Evolutionary conservation across 64 coral and sea anemone species (phyloP).

Genomic region (Acropora tenuis): DNA sequence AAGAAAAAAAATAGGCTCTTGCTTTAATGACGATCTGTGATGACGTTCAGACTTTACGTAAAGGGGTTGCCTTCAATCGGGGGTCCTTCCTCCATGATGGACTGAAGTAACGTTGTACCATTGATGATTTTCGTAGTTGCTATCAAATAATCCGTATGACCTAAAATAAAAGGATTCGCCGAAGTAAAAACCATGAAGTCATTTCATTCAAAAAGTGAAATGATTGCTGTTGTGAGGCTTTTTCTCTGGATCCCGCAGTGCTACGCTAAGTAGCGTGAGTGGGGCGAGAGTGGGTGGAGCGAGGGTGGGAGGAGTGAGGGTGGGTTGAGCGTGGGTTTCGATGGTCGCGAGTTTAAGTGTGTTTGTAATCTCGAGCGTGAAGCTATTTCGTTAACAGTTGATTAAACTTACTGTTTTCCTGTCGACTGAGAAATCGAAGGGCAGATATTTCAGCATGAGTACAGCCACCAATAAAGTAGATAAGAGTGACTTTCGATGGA

Average conservation of each 20-base stretch:
- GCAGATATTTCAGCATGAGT: slow-evolving; percentile 94
- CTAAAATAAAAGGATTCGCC: slow-evolving; percentile 29
- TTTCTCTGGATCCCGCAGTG: no score
- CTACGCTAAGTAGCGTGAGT: no score
- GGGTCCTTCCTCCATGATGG: slow-evolving; percentile 72
- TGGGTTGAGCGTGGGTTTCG: no score
- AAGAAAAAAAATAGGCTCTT: no score
- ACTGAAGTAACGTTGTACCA: slow-evolving; percentile 78
- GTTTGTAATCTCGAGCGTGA: no score
- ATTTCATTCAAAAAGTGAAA: no score
- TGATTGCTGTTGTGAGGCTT: no score
- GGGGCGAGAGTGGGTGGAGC: no score
- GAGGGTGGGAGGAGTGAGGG: no score
- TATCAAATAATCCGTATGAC: slow-evolving; percentile 88
- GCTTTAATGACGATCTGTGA: no score
- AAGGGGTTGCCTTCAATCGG: slow-evolving; percentile 55
- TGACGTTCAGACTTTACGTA: not conserved
- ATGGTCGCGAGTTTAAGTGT: no score
- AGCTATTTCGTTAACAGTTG: not conserved
- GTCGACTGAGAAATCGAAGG: slow-evolving; percentile 85
- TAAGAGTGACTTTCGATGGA: slow-evolving; percentile 87
- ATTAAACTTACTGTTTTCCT: slow-evolving; percentile 87
- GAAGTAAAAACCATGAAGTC: no score
- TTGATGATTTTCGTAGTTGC: slow-evolving; percentile 98
- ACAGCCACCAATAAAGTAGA: slow-evolving; percentile 96